Percentiles rank a stretch among this genome's conserved stretches.
These are phyloP conservation scores for Spilosoma lubricipeda DNA, from an alignment of 2,888 invertebrate species.

Conservation along the genomic window DNA sequence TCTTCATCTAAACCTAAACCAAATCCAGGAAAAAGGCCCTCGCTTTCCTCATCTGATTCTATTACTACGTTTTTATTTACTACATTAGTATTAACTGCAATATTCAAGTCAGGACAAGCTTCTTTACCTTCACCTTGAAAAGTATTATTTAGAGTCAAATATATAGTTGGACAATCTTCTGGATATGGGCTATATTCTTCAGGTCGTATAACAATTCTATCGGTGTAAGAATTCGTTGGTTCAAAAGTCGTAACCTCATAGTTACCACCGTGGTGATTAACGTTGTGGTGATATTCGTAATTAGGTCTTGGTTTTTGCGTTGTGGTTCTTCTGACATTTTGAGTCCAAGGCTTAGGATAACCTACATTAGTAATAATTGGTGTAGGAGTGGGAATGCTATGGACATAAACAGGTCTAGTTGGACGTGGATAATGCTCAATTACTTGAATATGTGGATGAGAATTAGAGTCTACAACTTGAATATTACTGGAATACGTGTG, in stretches of 20 bases:
- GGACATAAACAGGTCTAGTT: constrained; percentile 68
- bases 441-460: constrained; percentile 28
- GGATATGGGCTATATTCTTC: constrained; percentile 78
- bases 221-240: constrained; percentile 74
- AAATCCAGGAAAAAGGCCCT: constrained; percentile 71
- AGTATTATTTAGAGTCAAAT: constrained; percentile 83
- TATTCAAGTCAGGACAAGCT: constrained; percentile 89
- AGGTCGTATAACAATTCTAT: constrained; percentile 80
- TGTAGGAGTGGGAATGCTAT: constrained; percentile 68
- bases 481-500: constrained; percentile 70
- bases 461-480: constrained; percentile 63
- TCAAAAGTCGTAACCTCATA: constrained; percentile 80
- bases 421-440: constrained; percentile 49
- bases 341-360: constrained; percentile 72
- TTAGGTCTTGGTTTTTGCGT: constrained; percentile 73
- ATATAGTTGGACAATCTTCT: constrained; percentile 86
- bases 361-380: constrained; percentile 82
- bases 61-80: constrained; percentile 86
- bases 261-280: constrained; percentile 63
- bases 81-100: constrained; percentile 90
- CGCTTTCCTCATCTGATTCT: constrained; percentile 78
- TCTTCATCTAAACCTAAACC: constrained; percentile 72
- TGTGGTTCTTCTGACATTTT: constrained; percentile 59
- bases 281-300: constrained; percentile 69
- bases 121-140: constrained; percentile 87